A percentile compares a stretch with the other conserved stretches of the same genome.
Evolutionary conservation across 2,888 invertebrate genomes (phyloP).

Genomic region (Dusona sp.): DNA sequence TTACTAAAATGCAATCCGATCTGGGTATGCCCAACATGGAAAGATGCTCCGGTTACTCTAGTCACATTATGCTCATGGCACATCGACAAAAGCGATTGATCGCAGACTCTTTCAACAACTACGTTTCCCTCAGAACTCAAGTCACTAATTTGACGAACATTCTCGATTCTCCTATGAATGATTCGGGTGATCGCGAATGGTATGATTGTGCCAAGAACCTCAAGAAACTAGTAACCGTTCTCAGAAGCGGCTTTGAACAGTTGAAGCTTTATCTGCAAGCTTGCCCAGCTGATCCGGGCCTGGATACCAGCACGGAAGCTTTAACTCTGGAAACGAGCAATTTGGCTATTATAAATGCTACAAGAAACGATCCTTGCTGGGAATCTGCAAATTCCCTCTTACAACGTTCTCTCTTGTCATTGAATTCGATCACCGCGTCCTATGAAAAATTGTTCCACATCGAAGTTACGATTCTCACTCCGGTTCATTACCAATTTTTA

Average conservation of each 20-base stretch:
- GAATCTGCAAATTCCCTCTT: constrained; percentile 73
- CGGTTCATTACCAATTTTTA: constrained; percentile 74
- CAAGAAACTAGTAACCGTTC: constrained; percentile 85
- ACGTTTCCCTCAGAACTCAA: constrained; percentile 74
- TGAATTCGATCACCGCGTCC: constrained; percentile 70
- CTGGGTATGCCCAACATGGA: constrained; percentile 93
- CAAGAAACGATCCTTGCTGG: constrained; percentile 77
- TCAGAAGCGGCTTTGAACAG: constrained; percentile 88
- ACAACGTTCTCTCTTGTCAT: constrained; percentile 69
- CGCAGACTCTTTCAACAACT: constrained; percentile 85
- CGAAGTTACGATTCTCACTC: constrained; percentile 71
- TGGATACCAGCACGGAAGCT: constrained; percentile 71
- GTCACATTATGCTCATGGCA: constrained; percentile 90
- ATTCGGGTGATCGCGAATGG: constrained; percentile 83
- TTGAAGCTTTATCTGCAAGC: constrained; percentile 88
- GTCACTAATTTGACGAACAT: constrained; percentile 75
- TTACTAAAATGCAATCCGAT: constrained; percentile 91
- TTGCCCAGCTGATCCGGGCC: constrained; percentile 85
- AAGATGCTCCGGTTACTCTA: constrained; percentile 93
- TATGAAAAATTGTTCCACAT: constrained; percentile 62
- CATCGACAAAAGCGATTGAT: constrained; percentile 89
- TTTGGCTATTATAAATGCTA: constrained; percentile 75
- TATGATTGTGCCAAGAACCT: constrained; percentile 84
- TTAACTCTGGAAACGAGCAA: constrained; percentile 73
- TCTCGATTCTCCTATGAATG: constrained; percentile 81